These are phyloP conservation scores for Hymenopus coronatus DNA, from an alignment of 2,888 invertebrate genomes.

Conservation along the genomic window DNA sequence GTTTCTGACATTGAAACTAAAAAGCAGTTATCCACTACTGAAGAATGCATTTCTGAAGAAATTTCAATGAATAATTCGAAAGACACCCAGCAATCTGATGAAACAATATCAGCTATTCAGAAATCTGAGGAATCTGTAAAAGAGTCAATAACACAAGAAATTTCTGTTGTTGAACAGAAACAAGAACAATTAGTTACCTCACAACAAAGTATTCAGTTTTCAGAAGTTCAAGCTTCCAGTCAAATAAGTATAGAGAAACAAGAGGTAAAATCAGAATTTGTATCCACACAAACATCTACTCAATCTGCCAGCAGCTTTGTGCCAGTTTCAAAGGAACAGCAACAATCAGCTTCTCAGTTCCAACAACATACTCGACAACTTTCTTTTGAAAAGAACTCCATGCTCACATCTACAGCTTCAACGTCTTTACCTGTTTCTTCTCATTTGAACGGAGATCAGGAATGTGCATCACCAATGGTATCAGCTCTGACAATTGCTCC, in stretches of 20 bases:
- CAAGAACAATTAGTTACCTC: background rate
- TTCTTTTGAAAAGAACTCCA: background rate
- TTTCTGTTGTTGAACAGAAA: background rate
- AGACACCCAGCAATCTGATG: background rate
- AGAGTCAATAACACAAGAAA: background rate
- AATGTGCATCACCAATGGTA: constrained; percentile 57
- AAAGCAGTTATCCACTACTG: background rate
- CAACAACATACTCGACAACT: constrained; percentile 7
- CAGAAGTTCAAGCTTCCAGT: background rate
- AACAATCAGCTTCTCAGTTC: background rate
- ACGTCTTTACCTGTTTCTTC: background rate
- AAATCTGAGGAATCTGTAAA: background rate
- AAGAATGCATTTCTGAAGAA: background rate
- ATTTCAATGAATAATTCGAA: background rate
- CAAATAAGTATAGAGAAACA: background rate
- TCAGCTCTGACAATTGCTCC: constrained; percentile 68
- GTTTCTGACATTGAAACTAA: background rate
- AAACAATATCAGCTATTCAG: background rate
- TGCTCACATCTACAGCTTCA: background rate
- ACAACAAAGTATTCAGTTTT: background rate
- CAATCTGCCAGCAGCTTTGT: constrained; percentile 5
- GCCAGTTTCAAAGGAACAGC: constrained; percentile 7
- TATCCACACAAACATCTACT: background rate
- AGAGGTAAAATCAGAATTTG: background rate
- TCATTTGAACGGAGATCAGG: background rate